Evolutionary conservation across 64 coral and sea anemone genomes (phyloP), one percentile per base, ranked within the genome.

Genomic region (Stylophora pistillata): DNA sequence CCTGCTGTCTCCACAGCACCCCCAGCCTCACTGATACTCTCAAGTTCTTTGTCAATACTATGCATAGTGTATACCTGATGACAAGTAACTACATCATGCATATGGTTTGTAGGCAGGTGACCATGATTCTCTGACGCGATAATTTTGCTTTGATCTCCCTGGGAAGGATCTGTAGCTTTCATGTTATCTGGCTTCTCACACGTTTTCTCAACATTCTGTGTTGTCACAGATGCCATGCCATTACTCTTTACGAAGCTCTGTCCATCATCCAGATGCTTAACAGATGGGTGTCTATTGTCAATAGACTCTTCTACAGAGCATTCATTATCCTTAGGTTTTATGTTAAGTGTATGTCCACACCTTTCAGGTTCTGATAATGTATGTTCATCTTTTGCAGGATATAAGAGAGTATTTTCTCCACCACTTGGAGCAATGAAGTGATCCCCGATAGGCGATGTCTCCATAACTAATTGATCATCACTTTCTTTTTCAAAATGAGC

Each of bases 11-110:
- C 32, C 6, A 3, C 18, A 23, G 33, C 4, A 30, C 23, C 4
- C 56, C 15, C 75, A 13, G 14, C 18, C 21, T 68, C 34, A 84
- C 37, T 0, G 29, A 84, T 68, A 9, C 21, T 52, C 0, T 68
- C 80, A 26, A 69, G 80, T 37, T 69, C 80, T 27, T 84, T 52
- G 58, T 84, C 61, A 26, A 70, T 70, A 47, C 14, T 84, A 13
- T 5, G 16, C 80, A 84, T 84, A 25, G 62, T 23, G 17, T 84
- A 69, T 23, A 70, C 80, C 27, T 68, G 21, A 54, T 53, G 20
- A 28, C 9, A 47, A 47, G 37, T 47, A 47, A 4, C 9, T 26
- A 0, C 54, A 17, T 70, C 34, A 26, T n/a, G n/a, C n/a, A n/a
- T n/a, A n/a, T 13, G 26, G 20, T 23, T 13, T 69, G 62, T 9